These are phyloP conservation scores for sheep (Ovis aries) DNA, from an alignment of 2,113 vertebrate species.

Conservation along the genomic window ARS-UI_Ramb_v3.0 NC_056079.1:8139001-8139500, in stretches of 20 bases:
- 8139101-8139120: not conserved
- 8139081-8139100: not conserved
- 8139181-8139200: not conserved
- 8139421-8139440: not conserved
- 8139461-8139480: accelerated
- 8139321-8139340: not conserved
- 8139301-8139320: not conserved
- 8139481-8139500: not conserved
- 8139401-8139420: not conserved
- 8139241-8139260: not conserved
- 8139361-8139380: not conserved
- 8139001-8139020: not conserved
- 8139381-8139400: not conserved
- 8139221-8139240: not conserved
- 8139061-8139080: not conserved
- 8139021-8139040: not conserved
- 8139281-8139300: accelerated
- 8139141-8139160: not conserved
- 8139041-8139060: not conserved
- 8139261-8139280: not conserved
- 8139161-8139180: not conserved
- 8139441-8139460: not conserved
- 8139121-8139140: not conserved
- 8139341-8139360: not conserved
- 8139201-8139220: not conserved